phyloP scores from a whole-genome alignment of 2,888 invertebrate species.

The Acholoe squamosa region DNA sequence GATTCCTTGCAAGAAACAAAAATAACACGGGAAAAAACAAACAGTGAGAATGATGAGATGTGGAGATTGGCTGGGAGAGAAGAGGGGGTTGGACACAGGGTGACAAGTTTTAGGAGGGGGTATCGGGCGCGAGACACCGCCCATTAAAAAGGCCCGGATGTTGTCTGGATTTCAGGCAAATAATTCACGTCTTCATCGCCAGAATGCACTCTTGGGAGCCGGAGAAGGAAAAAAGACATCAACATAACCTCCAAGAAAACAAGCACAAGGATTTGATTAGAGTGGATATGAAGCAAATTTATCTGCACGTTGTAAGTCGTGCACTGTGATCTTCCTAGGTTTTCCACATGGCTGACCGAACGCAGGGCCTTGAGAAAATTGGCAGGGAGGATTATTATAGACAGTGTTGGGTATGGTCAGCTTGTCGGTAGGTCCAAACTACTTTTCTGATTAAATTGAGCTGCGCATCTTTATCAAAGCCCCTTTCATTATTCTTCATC shows the following conservation, averaged over 20 bases:
- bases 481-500: neutral
- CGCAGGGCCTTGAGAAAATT: neutral
- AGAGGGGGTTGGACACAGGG: neutral
- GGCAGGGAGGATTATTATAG: neutral
- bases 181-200: slow-evolving; percentile 21
- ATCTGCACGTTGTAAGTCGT: neutral
- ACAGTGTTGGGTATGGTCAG: neutral
- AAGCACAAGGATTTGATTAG: neutral
- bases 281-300: neutral
- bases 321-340: neutral
- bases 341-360: neutral
- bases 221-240: neutral
- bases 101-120: neutral
- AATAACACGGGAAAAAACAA: neutral
- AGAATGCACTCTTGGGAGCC: neutral
- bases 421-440: neutral
- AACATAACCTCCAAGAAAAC: neutral
- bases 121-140: neutral
- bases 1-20: too few species aligned
- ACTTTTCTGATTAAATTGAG: slow-evolving; percentile 22
- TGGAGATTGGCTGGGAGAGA: neutral
- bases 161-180: slow-evolving; percentile 9
- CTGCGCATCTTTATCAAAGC: neutral
- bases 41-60: neutral
- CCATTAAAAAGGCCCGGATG: neutral